Conservation (phyloP, 2,888 invertebrate genomes). For the Eupithecia inturbata region DNA sequence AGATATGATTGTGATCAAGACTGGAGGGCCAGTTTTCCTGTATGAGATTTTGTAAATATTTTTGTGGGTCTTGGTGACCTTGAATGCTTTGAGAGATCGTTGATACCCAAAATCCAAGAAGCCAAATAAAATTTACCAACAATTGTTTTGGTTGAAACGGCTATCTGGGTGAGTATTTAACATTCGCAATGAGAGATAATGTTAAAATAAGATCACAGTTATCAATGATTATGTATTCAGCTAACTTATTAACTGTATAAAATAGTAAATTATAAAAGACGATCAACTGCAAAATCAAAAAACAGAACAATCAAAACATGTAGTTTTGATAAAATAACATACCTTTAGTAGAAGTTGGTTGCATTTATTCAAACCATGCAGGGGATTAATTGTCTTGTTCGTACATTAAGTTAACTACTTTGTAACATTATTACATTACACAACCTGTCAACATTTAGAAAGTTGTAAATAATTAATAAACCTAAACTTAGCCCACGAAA, state of each 20-base stretch:
- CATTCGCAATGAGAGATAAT: background rate
- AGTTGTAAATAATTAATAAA: conserved; percentile 28
- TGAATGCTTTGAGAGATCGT: background rate
- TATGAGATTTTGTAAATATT: conserved; percentile 39
- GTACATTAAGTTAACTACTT: background rate
- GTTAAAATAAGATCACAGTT: background rate
- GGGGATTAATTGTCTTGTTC: background rate
- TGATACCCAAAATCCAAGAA: background rate
- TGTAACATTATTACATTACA: background rate
- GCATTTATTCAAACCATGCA: background rate
- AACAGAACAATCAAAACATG: too few relatives aligned
- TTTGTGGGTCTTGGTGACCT: conserved; percentile 29
- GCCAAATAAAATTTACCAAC: background rate
- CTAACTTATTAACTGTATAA: background rate
- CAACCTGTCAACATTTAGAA: conserved; percentile 6
- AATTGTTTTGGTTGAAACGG: background rate
- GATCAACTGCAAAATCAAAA: too few relatives aligned
- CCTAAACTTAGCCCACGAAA: conserved; percentile 18
- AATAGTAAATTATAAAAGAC: too few relatives aligned
- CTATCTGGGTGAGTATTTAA: background rate
- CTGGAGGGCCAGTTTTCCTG: conserved; percentile 43
- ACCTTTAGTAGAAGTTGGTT: background rate
- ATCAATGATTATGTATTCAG: background rate
- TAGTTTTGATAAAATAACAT: background rate
- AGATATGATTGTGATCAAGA: conserved; percentile 46